These are phyloP conservation scores for Morus bassanus DNA, from an alignment of 2,797 vertebrate species.

Conservation along the genomic window DNA sequence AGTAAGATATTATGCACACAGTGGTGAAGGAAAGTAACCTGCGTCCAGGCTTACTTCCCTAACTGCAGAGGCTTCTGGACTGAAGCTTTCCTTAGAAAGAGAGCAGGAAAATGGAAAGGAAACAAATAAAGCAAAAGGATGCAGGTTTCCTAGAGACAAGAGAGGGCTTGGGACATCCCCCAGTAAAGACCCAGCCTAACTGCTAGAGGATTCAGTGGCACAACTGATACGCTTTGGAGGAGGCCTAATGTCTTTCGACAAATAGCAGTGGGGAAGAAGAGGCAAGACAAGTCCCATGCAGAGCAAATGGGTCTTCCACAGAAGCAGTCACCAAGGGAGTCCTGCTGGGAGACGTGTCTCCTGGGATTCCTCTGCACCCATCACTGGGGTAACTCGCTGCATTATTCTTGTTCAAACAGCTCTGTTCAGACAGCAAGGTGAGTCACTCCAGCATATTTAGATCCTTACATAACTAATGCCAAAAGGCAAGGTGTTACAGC, in stretches of 20 bases:
- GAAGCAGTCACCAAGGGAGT: background rate
- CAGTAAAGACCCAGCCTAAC: background rate
- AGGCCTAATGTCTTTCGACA: background rate
- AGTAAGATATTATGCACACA: background rate
- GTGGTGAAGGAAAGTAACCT: background rate
- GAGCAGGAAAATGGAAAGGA: background rate
- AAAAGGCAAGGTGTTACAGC: slow-evolving; percentile 58
- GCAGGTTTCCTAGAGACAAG: background rate
- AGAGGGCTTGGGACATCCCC: background rate
- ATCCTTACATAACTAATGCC: slow-evolving; percentile 51
- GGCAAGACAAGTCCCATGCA: background rate
- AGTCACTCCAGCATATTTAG: slow-evolving; percentile 48
- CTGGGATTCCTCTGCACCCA: background rate
- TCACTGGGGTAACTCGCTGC: background rate
- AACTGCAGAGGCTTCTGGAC: background rate
- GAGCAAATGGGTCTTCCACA: background rate
- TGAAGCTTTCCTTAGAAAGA: background rate
- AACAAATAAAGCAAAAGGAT: background rate
- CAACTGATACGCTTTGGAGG: rapidly evolving
- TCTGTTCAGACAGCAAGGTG: slow-evolving; percentile 27
- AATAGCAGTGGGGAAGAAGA: background rate
- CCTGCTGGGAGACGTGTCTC: background rate
- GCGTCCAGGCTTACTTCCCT: background rate
- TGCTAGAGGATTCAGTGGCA: background rate
- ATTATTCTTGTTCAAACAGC: slow-evolving; percentile 21